Evolutionary conservation across 2,113 vertebrate genomes (phyloP).

Genomic region (Onychorhynchus coronatus): DNA sequence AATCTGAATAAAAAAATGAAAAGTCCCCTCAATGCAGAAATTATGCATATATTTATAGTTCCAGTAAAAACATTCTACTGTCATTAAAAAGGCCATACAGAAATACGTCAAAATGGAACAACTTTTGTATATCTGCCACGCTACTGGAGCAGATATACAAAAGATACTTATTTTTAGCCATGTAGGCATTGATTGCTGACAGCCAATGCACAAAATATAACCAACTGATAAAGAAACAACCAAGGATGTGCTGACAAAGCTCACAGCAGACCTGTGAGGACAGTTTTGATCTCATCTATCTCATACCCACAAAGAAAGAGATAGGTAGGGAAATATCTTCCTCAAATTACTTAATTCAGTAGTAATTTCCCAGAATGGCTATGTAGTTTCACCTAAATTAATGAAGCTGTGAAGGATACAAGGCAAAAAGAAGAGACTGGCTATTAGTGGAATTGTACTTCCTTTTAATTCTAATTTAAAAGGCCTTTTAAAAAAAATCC

Average conservation of each 20-base stretch:
- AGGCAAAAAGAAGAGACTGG: not conserved
- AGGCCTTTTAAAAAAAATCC: not conserved
- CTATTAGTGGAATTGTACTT: not conserved
- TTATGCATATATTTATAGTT: not conserved
- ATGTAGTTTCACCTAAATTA: not conserved
- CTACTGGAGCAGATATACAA: not conserved
- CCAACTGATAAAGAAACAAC: not conserved
- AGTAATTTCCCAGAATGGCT: not conserved
- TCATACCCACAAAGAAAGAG: not conserved
- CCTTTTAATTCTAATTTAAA: not conserved
- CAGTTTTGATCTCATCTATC: not conserved
- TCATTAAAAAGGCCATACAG: not conserved
- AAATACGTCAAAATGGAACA: not conserved
- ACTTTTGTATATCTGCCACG: not conserved
- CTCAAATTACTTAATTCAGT: not conserved
- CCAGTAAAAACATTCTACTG: not conserved
- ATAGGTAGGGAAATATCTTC: not conserved
- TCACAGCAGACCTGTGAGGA: not conserved
- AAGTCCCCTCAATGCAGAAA: slow-evolving; percentile 1
- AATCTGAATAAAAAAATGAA: not conserved
- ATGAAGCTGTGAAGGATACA: not conserved
- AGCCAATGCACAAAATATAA: not conserved
- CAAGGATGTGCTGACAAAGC: not conserved
- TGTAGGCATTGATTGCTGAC: not conserved
- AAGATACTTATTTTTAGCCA: not conserved